Evolutionary conservation across 2,797 vertebrate genomes (phyloP), one percentile per base, ranked within the genome.

Genomic region (Myiotriccus ornatus): DNA sequence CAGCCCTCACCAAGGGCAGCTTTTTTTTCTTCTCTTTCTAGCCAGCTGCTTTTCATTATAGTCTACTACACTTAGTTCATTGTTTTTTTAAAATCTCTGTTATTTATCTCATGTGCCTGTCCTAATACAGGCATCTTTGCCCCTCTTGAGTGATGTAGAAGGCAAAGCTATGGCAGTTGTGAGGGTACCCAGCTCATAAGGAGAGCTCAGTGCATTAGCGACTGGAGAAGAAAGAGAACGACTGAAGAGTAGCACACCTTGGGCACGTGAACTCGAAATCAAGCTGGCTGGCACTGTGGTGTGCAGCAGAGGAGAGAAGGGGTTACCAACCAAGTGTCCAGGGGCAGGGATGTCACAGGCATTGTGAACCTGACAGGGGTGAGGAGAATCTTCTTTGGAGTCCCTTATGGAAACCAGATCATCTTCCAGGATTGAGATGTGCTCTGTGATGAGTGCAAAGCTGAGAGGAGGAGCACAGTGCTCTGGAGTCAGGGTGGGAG

Each of bases 181-280:
- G 53, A 86, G 50, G 68, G 30, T 83, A 4, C 13, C 5, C 1
- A 5, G 24, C 59, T 49, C 0, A 0, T 60, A 21, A 60, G 14
- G 3, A 60, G 50, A 73, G n/a, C 37, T 60, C 15, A 24, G 28
- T 69, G 55, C 21, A 5, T 12, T 23, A 57, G 49, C 0, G 1
- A 28, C 23, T 68, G 68, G 44, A 87, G 53, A 44, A 49, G 69
- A 47, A 47, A 7, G 41, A 71, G 23, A n/a, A 11, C 1, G 4
- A 5, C 10, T 57, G 68, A 20, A 43, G 63, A 46, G 34, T 22
- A 39, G 34, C 3, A 56, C 0, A 7, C 34, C 43, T 64, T 10
- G 20, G 56, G 67, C 43, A 52, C 0, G 0, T 34, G 53, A 64
- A 62, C 14, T 27, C 37, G 25, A 55, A 11, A 30, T 82, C 12